Evolutionary conservation across 2,113 vertebrate genomes (phyloP).

Genomic region (Eleginops maclovinus): DNA sequence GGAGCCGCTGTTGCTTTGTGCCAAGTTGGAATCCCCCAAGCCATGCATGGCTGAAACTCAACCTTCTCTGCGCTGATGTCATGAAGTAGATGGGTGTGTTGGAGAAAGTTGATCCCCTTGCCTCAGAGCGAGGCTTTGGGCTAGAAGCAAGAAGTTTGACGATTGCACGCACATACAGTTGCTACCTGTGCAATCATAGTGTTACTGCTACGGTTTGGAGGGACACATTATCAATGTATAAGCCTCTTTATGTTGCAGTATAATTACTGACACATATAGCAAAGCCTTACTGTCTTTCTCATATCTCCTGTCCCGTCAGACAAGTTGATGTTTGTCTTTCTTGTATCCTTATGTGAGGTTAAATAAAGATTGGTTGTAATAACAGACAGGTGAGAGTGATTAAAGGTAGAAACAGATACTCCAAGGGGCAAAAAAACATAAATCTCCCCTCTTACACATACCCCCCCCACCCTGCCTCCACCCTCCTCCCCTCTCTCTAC

Average conservation of each 20-base stretch:
- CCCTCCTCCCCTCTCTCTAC: constrained; percentile 56
- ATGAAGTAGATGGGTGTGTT: constrained; percentile 66
- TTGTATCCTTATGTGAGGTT: constrained; percentile 45
- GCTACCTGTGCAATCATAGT: constrained; percentile 1
- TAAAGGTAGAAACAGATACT: constrained; percentile 69
- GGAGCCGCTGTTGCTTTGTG: constrained; percentile 26
- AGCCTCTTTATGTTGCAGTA: background rate
- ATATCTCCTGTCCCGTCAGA: constrained; percentile 26
- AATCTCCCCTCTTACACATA: constrained; percentile 64
- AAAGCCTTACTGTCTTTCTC: background rate
- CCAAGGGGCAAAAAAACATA: constrained; percentile 49
- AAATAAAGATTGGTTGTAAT: constrained; percentile 59
- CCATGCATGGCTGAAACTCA: constrained; percentile 62
- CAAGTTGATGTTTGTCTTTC: constrained; percentile 49
- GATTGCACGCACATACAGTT: constrained; percentile 29
- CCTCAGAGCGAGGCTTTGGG: constrained; percentile 53
- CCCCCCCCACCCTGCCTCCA: constrained; percentile 31
- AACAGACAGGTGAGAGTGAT: constrained; percentile 68
- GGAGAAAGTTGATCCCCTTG: constrained; percentile 72
- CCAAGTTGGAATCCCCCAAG: constrained; percentile 72
- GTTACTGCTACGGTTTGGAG: background rate
- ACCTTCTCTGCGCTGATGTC: constrained; percentile 66
- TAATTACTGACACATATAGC: background rate
- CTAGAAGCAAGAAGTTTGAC: constrained; percentile 19
- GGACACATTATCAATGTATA: background rate